Evolutionary conservation across 2,113 vertebrate genomes (phyloP).

Genomic region (Chaetodon auriga): DNA sequence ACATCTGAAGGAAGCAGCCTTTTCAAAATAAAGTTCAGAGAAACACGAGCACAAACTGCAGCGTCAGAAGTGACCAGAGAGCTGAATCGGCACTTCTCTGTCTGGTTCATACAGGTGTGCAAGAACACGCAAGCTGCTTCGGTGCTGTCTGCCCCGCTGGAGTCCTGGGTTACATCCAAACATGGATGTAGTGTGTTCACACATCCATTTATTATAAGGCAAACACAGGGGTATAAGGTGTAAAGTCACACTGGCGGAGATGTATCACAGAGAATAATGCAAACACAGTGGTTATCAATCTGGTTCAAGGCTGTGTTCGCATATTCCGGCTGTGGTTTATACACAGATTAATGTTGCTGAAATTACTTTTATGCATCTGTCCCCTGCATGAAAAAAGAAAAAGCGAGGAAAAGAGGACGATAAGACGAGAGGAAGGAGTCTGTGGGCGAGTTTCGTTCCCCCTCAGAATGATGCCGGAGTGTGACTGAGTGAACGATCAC

Average conservation of each 20-base stretch:
- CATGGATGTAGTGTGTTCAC: background rate
- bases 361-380: slow-evolving; percentile 14
- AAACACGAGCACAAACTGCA: background rate
- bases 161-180: background rate
- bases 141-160: background rate
- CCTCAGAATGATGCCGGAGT: slow-evolving; percentile 27
- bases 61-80: background rate
- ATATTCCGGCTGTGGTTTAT: background rate
- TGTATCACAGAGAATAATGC: slow-evolving; percentile 16
- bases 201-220: background rate
- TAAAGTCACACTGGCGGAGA: background rate
- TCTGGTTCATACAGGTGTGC: background rate
- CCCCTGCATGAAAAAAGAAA: slow-evolving; percentile 4
- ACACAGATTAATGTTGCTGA: slow-evolving; percentile 6
- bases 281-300: slow-evolving; percentile 13
- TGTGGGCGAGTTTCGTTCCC: background rate
- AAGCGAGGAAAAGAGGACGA: slow-evolving; percentile 25
- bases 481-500: slow-evolving; percentile 49
- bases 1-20: background rate
- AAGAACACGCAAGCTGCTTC: background rate
- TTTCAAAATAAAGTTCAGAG: background rate
- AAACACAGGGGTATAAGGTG: background rate
- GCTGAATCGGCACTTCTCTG: background rate
- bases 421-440: background rate
- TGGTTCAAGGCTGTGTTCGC: background rate